Base-by-base conservation (phyloP, 1,140 invertebrate genomes). In the Panulirus ornatus region DNA sequence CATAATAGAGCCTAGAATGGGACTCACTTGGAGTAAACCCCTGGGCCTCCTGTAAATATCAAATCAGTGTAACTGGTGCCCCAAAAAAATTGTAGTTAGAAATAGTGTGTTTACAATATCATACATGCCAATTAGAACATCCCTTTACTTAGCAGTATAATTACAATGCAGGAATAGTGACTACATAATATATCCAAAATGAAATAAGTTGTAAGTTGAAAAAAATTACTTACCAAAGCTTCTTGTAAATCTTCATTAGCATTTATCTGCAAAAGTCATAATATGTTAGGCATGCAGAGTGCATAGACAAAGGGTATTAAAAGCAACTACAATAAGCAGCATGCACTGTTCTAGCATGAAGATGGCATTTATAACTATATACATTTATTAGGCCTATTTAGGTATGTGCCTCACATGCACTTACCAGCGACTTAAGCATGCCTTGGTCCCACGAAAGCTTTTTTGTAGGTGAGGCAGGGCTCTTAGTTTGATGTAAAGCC, bases 41-140 rank as follows among this genome's bases (percentile, higher is more conserved):
- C 75, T 92, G 91, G 1, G 91, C 91, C 78, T 92, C 91, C 91
- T 91, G 86, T 78, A 11, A 30, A 78, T 16, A 78, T 58, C 9
- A 78, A 51, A 66, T 38, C 2, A 40, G 2, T 88, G 96, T 95
- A 36, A 98, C 95, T n/a, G n/a, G n/a, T n/a, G n/a, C n/a, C n/a
- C n/a, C n/a, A n/a, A n/a, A n/a, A n/a, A n/a, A n/a, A n/a, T n/a
- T n/a, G n/a, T n/a, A n/a, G n/a, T n/a, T n/a, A n/a, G n/a, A n/a
- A n/a, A n/a, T n/a, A n/a, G n/a, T n/a, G n/a, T n/a, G n/a, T n/a
- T n/a, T n/a, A n/a, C n/a, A n/a, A n/a, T n/a, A n/a, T n/a, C n/a
- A n/a, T n/a, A n/a, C n/a, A n/a, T n/a, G n/a, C n/a, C n/a, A n/a
- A n/a, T n/a, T n/a, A n/a, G n/a, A n/a, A n/a, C n/a, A n/a, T n/a